Percentiles rank a stretch among this genome's conserved stretches.
phyloP scores from a whole-genome alignment of 2,888 invertebrate species.

The Rhagonycha fulva region DNA sequence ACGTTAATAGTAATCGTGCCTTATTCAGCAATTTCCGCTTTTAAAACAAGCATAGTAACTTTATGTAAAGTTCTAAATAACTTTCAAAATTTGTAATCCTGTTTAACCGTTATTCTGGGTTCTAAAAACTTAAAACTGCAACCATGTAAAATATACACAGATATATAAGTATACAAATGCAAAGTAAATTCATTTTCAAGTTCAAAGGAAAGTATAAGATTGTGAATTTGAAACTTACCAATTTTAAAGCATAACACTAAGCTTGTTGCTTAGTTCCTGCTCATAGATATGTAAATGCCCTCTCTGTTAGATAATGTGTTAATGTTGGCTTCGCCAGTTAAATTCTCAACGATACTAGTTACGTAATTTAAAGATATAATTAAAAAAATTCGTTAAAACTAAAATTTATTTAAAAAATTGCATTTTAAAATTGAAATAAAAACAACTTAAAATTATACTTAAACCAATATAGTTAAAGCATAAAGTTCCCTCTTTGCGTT shows the following conservation, averaged over 20 bases:
- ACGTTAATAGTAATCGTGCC: conserved; percentile 27
- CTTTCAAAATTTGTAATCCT: conserved; percentile 35
- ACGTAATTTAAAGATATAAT: too few relatives aligned
- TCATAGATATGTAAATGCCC: background rate
- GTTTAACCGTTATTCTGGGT: conserved; percentile 32
- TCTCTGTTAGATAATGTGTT: too few relatives aligned
- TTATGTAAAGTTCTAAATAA: conserved; percentile 36
- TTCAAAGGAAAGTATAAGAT: background rate
- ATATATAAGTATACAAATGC: background rate
- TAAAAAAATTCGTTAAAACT: too few relatives aligned
- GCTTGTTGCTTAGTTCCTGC: background rate
- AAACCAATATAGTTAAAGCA: too few relatives aligned
- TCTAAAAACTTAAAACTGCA: background rate
- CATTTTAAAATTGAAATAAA: too few relatives aligned
- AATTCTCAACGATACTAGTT: too few relatives aligned
- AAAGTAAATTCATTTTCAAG: background rate
- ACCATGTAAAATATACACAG: background rate
- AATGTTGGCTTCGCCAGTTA: too few relatives aligned
- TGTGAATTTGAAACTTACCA: background rate
- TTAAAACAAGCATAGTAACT: conserved; percentile 29
- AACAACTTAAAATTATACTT: too few relatives aligned
- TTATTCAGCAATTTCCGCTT: conserved; percentile 33
- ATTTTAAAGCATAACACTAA: background rate
- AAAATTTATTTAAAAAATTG: too few relatives aligned
- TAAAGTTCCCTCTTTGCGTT: too few relatives aligned